Percentiles rank a stretch among this genome's conserved stretches.
These are phyloP conservation scores for Drosophila neocordata DNA, from an alignment of 1,140 invertebrate genomes.

Conservation along the genomic window DNA sequence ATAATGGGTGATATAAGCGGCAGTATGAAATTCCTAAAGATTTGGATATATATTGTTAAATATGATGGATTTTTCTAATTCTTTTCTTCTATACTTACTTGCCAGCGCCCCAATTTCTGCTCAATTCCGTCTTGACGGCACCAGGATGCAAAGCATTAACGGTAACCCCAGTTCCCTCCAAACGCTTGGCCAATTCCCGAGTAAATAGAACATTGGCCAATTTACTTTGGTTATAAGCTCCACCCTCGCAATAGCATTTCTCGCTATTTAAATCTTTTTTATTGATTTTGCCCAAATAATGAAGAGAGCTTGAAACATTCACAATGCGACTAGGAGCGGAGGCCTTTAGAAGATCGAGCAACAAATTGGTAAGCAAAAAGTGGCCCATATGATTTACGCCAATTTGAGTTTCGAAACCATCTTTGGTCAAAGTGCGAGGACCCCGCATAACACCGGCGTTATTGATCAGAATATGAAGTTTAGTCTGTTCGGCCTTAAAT, in stretches of 20 bases:
- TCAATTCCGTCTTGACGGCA: conserved; percentile 90
- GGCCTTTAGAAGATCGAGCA: conserved; percentile 90
- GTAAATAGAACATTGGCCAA: conserved; percentile 93
- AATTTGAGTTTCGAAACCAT: conserved; percentile 93
- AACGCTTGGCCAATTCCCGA: conserved; percentile 88
- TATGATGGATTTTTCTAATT: neutral
- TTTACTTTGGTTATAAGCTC: conserved; percentile 93
- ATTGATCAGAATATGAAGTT: conserved; percentile 92
- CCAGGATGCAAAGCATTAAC: conserved; percentile 95
- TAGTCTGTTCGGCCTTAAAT: conserved; percentile 86
- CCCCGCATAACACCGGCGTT: conserved; percentile 95
- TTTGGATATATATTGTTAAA: conserved; percentile 10
- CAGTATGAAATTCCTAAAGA: conserved; percentile 85
- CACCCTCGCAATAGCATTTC: conserved; percentile 86
- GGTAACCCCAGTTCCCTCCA: conserved; percentile 89
- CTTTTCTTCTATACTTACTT: neutral
- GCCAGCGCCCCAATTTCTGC: conserved; percentile 84
- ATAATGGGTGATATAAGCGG: conserved; percentile 90
- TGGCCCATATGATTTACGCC: conserved; percentile 93
- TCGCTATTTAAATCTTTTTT: conserved; percentile 89
- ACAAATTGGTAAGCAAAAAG: conserved; percentile 92
- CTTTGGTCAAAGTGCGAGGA: conserved; percentile 87
- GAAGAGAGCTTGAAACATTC: conserved; percentile 89
- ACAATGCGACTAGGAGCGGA: conserved; percentile 90
- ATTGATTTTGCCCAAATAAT: conserved; percentile 88